Base-by-base conservation (phyloP, 1,140 invertebrate species). In the Heliconius melpomene region DNA sequence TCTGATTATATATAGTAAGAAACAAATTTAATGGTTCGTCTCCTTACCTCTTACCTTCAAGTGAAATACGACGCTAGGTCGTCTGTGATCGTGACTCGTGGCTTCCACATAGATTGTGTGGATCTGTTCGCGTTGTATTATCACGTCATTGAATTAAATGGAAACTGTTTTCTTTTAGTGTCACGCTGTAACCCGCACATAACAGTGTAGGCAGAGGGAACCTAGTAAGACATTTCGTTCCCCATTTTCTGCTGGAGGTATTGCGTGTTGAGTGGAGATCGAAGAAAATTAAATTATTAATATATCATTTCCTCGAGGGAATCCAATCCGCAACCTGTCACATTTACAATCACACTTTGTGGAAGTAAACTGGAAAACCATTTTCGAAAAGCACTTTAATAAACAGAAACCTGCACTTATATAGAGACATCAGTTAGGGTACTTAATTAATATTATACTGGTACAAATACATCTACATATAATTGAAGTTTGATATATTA, bases 11-110 rank as follows among this genome's bases (percentile, higher is more conserved):
- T 77, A 40, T 75, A 40, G 54, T 60, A 72, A 78, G 70, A 78
- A 78, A 40, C 40, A 66, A 73, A 77, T 38, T 29, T 78, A 78
- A 71, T 40, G 54, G 72, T 36, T 78, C 71, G 77, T 74, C 74
- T 73, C 77, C 74, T 83, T 84, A 80, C 83, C 79, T 85, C 76
- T 85, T 83, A 81, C 84, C 84, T 85, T 83, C 80, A 77, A 78
- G 74, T 79, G 60, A 80, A 74, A 66, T 81, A 79, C 81, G 80
- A 79, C 79, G 80, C 80, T 84, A 84, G 83, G 83, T 79, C 82
- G 79, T 83, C 79, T 80, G 74, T 29, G 77, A 75, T 81, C 81
- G 81, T 85, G 84, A 85, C 81, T 83, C 72, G 80, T 85, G 72
- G 81, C 83, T 83, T 82, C 85, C 83, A 84, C 79, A 78, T 78